phyloP scores from a whole-genome alignment of 2,113 vertebrate genomes.

The Varanus komodoensis region DNA sequence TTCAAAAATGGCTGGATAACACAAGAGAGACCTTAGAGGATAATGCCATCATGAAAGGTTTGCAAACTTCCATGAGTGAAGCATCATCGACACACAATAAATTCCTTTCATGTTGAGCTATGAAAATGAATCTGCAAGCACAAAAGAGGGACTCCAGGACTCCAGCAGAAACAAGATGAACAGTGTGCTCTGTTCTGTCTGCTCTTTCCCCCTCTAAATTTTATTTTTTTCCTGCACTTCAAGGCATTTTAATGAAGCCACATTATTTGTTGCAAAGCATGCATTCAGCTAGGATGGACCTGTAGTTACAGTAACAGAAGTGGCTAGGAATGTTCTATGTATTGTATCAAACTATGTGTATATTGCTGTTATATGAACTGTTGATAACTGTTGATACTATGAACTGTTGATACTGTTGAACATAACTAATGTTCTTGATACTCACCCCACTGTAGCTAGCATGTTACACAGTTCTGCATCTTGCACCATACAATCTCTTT shows the following conservation, averaged over 20 bases:
- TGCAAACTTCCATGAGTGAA: no score
- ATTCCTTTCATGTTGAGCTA: neutral
- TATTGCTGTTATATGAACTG: conserved; percentile 8
- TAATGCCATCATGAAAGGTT: no score
- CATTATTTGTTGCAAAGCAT: conserved; percentile 19
- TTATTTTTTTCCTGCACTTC: neutral
- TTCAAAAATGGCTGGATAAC: no score
- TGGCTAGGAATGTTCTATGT: conserved; percentile 15
- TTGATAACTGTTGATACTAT: neutral
- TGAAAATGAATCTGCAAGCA: neutral
- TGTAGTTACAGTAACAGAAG: conserved; percentile 1
- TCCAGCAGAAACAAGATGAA: neutral
- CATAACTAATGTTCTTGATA: conserved; percentile 24
- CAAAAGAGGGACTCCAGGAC: neutral
- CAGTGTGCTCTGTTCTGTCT: neutral
- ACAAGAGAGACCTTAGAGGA: no score
- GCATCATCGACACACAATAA: no score
- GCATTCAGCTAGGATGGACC: conserved; percentile 6
- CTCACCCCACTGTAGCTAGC: neutral
- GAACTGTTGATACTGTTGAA: neutral
- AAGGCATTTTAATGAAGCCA: neutral
- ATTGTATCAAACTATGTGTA: conserved; percentile 10
- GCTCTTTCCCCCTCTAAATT: neutral
- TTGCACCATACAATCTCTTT: conserved; percentile 1
- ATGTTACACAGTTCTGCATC: conserved; percentile 1